Evolutionary conservation across 2,797 vertebrate species (phyloP).

Genomic region (Knipowitschia caucasica): DNA sequence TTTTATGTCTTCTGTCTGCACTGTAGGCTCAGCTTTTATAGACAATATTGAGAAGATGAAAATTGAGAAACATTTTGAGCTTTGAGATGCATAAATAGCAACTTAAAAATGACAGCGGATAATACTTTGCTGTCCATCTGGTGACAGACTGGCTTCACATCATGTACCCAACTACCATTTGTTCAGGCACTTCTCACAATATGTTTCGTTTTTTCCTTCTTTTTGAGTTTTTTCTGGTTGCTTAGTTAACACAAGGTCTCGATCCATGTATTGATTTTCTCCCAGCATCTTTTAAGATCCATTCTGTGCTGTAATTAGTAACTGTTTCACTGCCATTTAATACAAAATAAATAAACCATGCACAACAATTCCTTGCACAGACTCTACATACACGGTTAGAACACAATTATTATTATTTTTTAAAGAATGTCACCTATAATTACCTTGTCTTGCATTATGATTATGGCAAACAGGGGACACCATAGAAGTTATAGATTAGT

Average conservation of each 20-base stretch:
- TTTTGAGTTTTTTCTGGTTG: slow-evolving; percentile 32
- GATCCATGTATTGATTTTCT: slow-evolving; percentile 18
- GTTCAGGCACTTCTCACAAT: slow-evolving; percentile 41
- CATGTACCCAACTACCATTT: slow-evolving; percentile 54
- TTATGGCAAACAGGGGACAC: too few species aligned
- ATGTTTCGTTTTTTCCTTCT: slow-evolving; percentile 32
- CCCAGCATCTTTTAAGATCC: background rate
- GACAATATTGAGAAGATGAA: slow-evolving; percentile 26
- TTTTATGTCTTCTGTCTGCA: slow-evolving; percentile 58
- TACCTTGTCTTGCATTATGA: too few species aligned
- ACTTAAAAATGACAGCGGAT: slow-evolving; percentile 52
- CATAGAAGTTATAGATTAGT: too few species aligned
- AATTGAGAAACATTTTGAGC: slow-evolving; percentile 41
- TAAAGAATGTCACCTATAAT: too few species aligned
- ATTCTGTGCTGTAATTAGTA: background rate
- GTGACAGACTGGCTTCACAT: slow-evolving; percentile 50
- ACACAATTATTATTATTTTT: too few species aligned
- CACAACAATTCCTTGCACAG: too few species aligned
- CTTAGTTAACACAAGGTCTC: slow-evolving; percentile 23
- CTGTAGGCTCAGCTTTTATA: slow-evolving; percentile 41
- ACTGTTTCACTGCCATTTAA: background rate
- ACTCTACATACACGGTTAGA: too few species aligned
- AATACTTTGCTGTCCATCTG: slow-evolving; percentile 63
- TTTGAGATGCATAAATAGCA: slow-evolving; percentile 40
- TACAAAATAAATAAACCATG: background rate